phyloP scores from a whole-genome alignment of 2,888 invertebrate species.

The Rhopalosiphum nymphaeae region DNA sequence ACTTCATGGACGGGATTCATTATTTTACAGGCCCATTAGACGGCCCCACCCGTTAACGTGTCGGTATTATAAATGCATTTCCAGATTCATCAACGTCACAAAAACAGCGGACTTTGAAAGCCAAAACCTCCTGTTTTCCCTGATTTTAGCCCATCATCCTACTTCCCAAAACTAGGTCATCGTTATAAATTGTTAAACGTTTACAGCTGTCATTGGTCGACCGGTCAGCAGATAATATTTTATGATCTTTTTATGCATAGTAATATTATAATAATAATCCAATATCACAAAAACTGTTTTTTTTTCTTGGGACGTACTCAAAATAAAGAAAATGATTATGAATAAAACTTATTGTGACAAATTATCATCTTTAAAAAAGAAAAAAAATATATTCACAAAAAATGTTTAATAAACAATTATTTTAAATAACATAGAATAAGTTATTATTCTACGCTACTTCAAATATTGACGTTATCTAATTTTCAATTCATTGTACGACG shows the following conservation, averaged over 20 bases:
- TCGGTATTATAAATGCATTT: conserved; percentile 42
- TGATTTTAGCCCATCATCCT: not conserved
- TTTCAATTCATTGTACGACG: not conserved
- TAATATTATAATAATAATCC: not conserved
- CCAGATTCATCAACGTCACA: conserved; percentile 55
- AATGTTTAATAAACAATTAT: not conserved
- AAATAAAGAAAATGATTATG: not conserved
- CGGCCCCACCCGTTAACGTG: not conserved
- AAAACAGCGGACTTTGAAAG: conserved; percentile 1
- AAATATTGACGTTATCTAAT: not conserved
- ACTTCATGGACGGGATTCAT: conserved; percentile 45
- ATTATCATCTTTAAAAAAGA: not conserved
- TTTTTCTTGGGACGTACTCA: not conserved
- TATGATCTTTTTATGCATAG: not conserved
- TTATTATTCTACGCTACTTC: not conserved
- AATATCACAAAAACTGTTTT: not conserved
- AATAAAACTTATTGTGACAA: not conserved
- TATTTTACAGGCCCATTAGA: conserved; percentile 37
- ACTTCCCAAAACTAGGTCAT: not conserved
- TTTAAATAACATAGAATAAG: not conserved
- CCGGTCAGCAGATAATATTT: not conserved
- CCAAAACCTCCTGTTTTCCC: not conserved
- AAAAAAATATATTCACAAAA: not conserved
- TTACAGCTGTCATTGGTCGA: not conserved
- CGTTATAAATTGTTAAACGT: conserved; percentile 38